Evolutionary conservation across 2,113 vertebrate genomes (phyloP).

Genomic region (Actenoides hombroni): DNA sequence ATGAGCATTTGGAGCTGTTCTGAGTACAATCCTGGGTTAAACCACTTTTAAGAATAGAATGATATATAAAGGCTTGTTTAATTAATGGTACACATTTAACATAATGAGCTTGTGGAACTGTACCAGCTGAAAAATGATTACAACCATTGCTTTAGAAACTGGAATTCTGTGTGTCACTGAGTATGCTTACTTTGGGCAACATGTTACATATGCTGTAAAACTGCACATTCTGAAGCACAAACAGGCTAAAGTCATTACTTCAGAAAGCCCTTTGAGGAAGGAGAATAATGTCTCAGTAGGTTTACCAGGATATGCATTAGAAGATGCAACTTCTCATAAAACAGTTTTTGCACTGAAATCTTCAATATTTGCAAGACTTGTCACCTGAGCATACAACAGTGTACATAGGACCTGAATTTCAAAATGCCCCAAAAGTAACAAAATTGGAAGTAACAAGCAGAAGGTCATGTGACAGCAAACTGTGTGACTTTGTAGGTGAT

Average conservation of each 20-base stretch:
- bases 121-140: background rate
- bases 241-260: background rate
- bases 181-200: background rate
- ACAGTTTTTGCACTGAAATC: background rate
- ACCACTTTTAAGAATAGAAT: background rate
- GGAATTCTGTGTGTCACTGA: background rate
- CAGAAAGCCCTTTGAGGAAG: background rate
- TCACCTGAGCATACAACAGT: background rate
- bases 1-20: background rate
- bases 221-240: accelerated
- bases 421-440: background rate
- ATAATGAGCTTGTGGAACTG: background rate
- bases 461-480: background rate
- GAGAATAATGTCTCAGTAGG: background rate
- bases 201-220: background rate
- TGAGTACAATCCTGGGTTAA: background rate
- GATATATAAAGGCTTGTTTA: background rate
- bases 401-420: background rate
- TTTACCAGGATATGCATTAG: background rate
- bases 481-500: background rate
- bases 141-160: background rate
- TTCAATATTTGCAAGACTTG: background rate
- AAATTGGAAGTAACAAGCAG: background rate
- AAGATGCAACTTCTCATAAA: background rate
- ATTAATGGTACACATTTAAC: background rate